Base-by-base conservation (phyloP, 2,888 invertebrate species). In the Lottia gigantea region DNA sequence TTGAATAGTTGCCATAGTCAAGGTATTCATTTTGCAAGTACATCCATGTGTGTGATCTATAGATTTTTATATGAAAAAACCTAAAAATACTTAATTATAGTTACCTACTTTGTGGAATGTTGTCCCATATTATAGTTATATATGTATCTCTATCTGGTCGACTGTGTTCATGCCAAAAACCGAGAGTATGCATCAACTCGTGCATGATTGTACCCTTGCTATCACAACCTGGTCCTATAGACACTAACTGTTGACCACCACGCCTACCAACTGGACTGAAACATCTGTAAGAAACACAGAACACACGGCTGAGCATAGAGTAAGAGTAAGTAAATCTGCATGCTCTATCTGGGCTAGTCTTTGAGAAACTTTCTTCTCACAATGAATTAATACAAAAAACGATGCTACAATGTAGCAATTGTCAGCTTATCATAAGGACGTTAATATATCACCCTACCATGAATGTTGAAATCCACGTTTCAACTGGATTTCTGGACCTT, bases 81-180 rank as follows among this genome's bases (percentile, higher is more conserved):
- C 40, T 40, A 40, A 4, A 31, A 40, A 40, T 40, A 40, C 40
- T 40, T 40, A 40, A 40, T 11, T 6, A 40, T 40, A 8, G 40
- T 40, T 40, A 40, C 40, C 64, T 70, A 83, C 83, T 76, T 62
- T 67, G 46, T 4, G 72, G 64, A n/a, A 84, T 82, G 71, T 85
- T 85, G 26, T 74, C 68, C 67, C 72, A 70, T 31, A 78, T 67
- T 19, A 85, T 75, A 12, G 71, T 67, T 0, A 95, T 93, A 85
- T 91, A 94, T 0, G 93, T 91, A 83, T 95, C 94, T 76, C 95
- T 91, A 87, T 95, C 92, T 19, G 92, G 91, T 26, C 94, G 91
- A 82, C 93, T 94, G 85, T 95, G 95, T 89, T 95, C 95, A 83
- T 95, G 95, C 86, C 93, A 94, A 87, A 95, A 95, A 0, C 95